Evolutionary conservation across 2,113 vertebrate genomes (phyloP), one percentile per base, ranked within the genome.

Genomic region (Aepyceros melampus): DNA sequence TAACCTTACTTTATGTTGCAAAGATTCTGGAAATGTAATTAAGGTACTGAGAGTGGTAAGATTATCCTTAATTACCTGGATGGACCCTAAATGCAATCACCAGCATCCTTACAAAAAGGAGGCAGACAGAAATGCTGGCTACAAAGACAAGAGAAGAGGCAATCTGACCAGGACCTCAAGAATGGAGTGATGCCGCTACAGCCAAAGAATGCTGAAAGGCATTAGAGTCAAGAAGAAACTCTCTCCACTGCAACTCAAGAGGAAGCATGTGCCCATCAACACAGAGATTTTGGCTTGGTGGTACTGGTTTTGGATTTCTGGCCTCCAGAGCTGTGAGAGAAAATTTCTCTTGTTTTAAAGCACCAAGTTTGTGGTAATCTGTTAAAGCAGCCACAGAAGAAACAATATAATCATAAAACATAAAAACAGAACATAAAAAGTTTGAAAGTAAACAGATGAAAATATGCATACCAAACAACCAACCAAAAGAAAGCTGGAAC

Each of bases 381-480:
- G 55, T 85, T 51, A 76, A 16, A 45, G 13, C 27, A 45, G 11
- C 23, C 45, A 83, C 55, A 79, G 2, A 29, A 45, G 25, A 43
- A 74, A 14, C 9, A 84, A 55, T 27, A 47, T 6, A 51, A 45
- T 19, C 43, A 60, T 33, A 84, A 92, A 55, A 55, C 64, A 2
- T 60, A 60, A 76, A 55, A 60, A 90, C n/a, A 95, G 29, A 81
- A 29, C 16, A 56, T 16, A 84, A 17, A 33, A 87, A 33, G 9
- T 89, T 2, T 60, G 29, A 25, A 86, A 94, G 60, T 47, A 47
- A 89, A 94, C 47, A 49, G 86, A 43, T 56, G 7, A 82, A 94
- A 74, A 78, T 11, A 53, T 10, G n/a, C 33, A 45, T 6, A 62
- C 29, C 33, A 89, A 36, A 25, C 33, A 89, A 84, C 23, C 40